Evolutionary conservation across 2,113 vertebrate genomes (phyloP), one percentile per base, ranked within the genome.

Genomic region (Prietella phreatophila): DNA sequence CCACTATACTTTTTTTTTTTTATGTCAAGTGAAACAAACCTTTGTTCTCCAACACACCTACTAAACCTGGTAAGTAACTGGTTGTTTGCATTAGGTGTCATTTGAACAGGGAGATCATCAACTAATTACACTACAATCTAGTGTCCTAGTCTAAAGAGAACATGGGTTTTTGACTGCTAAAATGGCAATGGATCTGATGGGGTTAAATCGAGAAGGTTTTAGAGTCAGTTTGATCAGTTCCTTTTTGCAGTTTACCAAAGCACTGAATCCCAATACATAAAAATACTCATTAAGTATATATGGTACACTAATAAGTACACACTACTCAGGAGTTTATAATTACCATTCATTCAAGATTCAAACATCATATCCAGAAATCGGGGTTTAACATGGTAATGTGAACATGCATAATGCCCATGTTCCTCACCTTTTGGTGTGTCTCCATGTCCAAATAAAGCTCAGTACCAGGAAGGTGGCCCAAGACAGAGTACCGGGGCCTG

Each of bases 401-500:
- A 9, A 53, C 27, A 78, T 80, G 5, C 20, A 81, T 36, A 60
- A 39, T 22, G 39, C 22, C 33, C 4, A 14, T 81, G 5, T 39
- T 33, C 53, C 56, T 92, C 93, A 99, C 98, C 96, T 96, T 94
- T 87, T 93, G 88, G n/a, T 97, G 97, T 22, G 96, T 95, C 0
- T 94, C 93, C 60, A 97, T 88, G 1, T 99, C 98, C 93, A 95
- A 94, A 92, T 99, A 99, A 88, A 99, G 91, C 1, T 97, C 95
- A 0, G 98, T 99, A 75, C 95, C 91, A 1, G 96, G 92, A 89
- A 99, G 91, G 89, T 96, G 96, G 55, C 98, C 98, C 90, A 99
- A 93, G 88, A 98, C 69, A 55, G 97, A 98, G 91, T 99, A 99
- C 69, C 89, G 95, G 11, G 98, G 97, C 55, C 98, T 99, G 92